A percentile compares a stretch with the other conserved stretches of the same genome.
Evolutionary conservation across 2,797 vertebrate genomes (phyloP).

Genomic region (Rallus crepitans): DNA sequence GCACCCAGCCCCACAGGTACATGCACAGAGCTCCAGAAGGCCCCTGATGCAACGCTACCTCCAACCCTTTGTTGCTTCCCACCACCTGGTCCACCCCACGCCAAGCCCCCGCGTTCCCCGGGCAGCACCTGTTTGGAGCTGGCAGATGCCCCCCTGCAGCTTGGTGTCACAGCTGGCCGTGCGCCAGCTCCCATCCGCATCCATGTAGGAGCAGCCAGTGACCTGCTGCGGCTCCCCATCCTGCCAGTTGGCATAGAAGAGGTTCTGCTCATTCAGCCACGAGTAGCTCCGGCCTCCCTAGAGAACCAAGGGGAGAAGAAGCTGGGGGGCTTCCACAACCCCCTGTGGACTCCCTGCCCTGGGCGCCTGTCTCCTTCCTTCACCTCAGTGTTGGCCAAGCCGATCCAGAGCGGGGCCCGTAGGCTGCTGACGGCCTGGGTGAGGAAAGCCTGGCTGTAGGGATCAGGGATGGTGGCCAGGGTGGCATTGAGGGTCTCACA

Average conservation of each 20-base stretch:
- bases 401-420: conserved; percentile 89
- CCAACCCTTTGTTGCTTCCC: not conserved
- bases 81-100: rapidly evolving
- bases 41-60: not conserved
- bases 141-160: conserved; percentile 90
- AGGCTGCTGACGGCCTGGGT: conserved; percentile 86
- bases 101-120: rapidly evolving
- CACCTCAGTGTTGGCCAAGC: conserved; percentile 89
- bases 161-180: conserved; percentile 86
- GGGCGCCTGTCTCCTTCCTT: not conserved
- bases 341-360: rapidly evolving
- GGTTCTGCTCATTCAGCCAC: conserved; percentile 87
- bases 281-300: conserved; percentile 86
- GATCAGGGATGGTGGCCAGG: conserved; percentile 83
- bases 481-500: conserved; percentile 91
- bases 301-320: not conserved
- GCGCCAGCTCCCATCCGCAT: conserved; percentile 86
- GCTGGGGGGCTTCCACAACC: not conserved
- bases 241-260: conserved; percentile 89
- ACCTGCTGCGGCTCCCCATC: conserved; percentile 86
- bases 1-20: not conserved
- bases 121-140: conserved; percentile 81
- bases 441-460: conserved; percentile 92
- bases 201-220: conserved; percentile 90
- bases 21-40: not conserved